Base-by-base conservation (phyloP, 2,888 invertebrate genomes). In the Athetis lepigone region DNA sequence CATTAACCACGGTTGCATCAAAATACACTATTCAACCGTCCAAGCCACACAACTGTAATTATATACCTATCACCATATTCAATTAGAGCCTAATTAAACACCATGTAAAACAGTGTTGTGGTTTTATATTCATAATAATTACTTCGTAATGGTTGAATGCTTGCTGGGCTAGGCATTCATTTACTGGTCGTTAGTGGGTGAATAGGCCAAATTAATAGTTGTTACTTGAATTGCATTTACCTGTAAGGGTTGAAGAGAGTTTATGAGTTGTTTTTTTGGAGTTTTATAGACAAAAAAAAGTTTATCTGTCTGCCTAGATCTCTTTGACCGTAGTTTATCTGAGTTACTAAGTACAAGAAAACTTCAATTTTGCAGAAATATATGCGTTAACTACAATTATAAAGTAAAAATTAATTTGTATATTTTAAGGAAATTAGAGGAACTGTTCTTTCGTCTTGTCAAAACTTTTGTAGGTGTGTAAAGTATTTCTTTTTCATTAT, bases 61-160 rank as follows among this genome's bases (percentile, higher is more conserved):
- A 43, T 2, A 40, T 42, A 39, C 9, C 6, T 33, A 36, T 37
- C 33, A 43, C 16, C 21, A 43, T 46, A 55, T 75, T 47, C 42
- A 73, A 56, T 69, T 54, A 33, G 49, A 21, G 39, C 18, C 29
- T 43, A 58, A 62, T 70, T 42, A 54, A 57, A 50, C 43, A 45
- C 40, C 11, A 21, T 51, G 56, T 59, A 43, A 19, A 46, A 25
- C 29, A 29, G 45, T 42, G 25, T 8, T 52, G 49, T 19, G 45
- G 56, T 64, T 61, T 57, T 68, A 33, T 52, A 50, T 62, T 54
- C 61, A 62, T 60, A 66, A 59, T 74, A 50, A 70, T 70, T 65
- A 62, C 65, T 70, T 40, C 39, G n/a, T 75, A 70, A 66, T 66
- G 49, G 33, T 13, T 21, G 21, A 62, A 50, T 66, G 75, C 75